Evolutionary conservation across 2,888 invertebrate genomes (phyloP), one percentile per base, ranked within the genome.

Genomic region (Aethes cnicana): DNA sequence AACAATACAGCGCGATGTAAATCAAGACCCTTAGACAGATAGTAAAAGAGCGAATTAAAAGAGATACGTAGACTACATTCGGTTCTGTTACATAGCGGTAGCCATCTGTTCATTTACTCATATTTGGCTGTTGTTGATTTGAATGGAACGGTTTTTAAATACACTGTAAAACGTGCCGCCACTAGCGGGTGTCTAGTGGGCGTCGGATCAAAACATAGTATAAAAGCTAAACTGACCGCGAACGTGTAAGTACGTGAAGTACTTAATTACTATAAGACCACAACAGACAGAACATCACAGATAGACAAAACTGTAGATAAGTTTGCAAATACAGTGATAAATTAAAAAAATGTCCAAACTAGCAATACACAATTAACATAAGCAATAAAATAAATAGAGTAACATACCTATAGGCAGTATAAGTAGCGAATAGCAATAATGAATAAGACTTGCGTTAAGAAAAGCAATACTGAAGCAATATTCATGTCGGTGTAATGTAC

Each of bases 381-480:
- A 73, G 71, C 72, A 73, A 72, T 74, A 74, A 58, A 55, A 46
- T 55, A 43, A 58, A 59, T 61, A 55, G 52, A 47, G 28, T 52
- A 48, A 55, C 25, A 17, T 55, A 47, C 35, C 41, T 46, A 50
- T 33, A 41, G 54, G 56, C 54, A 57, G 55, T 56, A 53, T 33
- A 26, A 18, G 33, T 62, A 66, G 55, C 56, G 41, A 61, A 61
- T 72, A 74, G 69, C 59, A 66, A 55, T 57, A 56, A 55, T 35
- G 48, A n/a, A 43, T 50, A 44, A 58, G 53, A 52, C 52, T 49
- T 48, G 30, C 37, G 26, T 59, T 50, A 54, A 68, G 62, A 67
- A 66, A 75, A 77, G 73, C 77, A 81, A 78, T 78, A 76, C 69
- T 59, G 66, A 72, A 81, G 76, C 76, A 74, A 77, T 78, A 77